A percentile compares a stretch with the other conserved stretches of the same genome.
phyloP scores from a whole-genome alignment of 2,797 vertebrate species.

The Gallinago stenura region DNA sequence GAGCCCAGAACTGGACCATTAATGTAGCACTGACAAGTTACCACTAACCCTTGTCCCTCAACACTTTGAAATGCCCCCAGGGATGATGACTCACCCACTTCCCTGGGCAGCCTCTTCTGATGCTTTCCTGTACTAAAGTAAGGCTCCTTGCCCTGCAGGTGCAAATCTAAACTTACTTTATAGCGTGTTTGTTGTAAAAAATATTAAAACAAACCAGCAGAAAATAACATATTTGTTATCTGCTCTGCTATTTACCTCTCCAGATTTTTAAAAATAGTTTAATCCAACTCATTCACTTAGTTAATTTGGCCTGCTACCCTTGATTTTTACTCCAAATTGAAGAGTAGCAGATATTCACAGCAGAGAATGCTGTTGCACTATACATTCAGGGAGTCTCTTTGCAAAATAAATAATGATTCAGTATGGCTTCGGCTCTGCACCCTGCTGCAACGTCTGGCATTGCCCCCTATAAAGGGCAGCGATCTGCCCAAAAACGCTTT shows the following conservation, averaged over 20 bases:
- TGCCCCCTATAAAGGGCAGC: rapidly evolving
- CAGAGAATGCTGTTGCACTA: too few relatives aligned
- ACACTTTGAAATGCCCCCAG: background rate
- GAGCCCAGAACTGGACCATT: background rate
- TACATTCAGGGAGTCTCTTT: background rate
- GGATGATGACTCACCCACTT: background rate
- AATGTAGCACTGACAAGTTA: background rate
- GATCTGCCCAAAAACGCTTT: background rate
- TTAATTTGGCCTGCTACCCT: background rate
- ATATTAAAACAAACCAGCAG: background rate
- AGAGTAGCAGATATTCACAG: background rate
- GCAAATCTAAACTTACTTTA: background rate
- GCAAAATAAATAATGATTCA: background rate
- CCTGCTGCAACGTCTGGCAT: rapidly evolving
- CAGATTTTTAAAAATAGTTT: rapidly evolving
- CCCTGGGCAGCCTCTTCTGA: background rate
- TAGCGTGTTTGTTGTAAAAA: background rate
- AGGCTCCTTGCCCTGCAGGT: background rate
- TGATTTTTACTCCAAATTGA: background rate
- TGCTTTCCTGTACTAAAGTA: background rate
- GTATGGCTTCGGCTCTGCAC: background rate
- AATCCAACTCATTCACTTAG: background rate
- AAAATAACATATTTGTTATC: background rate
- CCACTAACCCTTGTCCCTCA: background rate
- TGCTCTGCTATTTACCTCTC: background rate